Evolutionary conservation across 2,797 vertebrate genomes (phyloP), one percentile per base, ranked within the genome.

Genomic region (Adelosebastes latens): DNA sequence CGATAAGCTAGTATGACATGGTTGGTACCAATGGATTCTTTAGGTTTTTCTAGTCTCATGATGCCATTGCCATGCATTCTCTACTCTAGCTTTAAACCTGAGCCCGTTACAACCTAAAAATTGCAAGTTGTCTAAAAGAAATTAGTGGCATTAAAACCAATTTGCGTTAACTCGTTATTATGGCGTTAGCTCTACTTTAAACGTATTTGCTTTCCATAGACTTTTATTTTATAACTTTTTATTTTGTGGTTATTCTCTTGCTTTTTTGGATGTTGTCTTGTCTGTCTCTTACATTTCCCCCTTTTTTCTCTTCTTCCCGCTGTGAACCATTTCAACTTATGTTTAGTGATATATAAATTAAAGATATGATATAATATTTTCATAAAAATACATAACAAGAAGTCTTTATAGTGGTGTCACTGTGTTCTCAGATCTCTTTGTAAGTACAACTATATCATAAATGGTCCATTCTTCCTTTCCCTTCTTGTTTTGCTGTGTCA

Each of bases 401-500:
- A 34, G 46, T 13, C 20, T n/a, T 61, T 13, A 3, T 18, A 59
- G 8, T 59, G 25, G 16, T 59, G 14, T 58, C 14, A 31, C 14
- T 60, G 0, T 27, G 18, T 60, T 61, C 20, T 29, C 1, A 34
- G 11, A 22, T 22, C 20, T 62, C 52, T 22, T 11, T n/a, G 9
- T 24, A 55, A 8, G n/a, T 63, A 22, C 32, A 63, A 36, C 11
- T 36, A 0, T 63, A 1, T 1, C 60, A 36, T 62, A 22, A 62
- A 6, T 4, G 13, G 0, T 9, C 4, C 0, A 6, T 29, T 18
- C 8, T 46, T 36, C 12, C 34, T 18, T 6, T 53, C 4, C 27
- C 42, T 5, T 27, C 8, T 16, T 61, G 31, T 71, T 25, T 74
- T 2, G 2, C 31, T 2, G 20, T 83, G 22, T 55, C 4, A 98